Conservation (phyloP, 2,888 invertebrate genomes). For the Xanthia togata region DNA sequence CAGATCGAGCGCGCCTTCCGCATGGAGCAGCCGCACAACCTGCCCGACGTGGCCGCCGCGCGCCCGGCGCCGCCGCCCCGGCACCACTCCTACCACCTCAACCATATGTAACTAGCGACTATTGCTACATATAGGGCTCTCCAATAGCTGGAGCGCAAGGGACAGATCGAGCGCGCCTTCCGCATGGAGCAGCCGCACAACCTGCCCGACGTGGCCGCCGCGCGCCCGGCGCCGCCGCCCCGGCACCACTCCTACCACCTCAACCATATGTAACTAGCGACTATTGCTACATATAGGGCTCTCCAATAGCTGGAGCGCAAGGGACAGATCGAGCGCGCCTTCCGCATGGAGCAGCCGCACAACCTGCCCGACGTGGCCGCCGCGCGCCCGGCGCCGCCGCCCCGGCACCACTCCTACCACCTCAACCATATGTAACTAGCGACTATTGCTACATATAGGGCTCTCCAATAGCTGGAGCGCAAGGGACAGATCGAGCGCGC, state of each 20-base stretch:
- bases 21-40: constrained; percentile 91
- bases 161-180: constrained; percentile 98
- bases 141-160: too few species aligned
- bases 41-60: constrained; percentile 92
- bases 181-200: constrained; percentile 92
- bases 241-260: constrained; percentile 95
- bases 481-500: constrained; percentile 98
- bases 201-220: constrained; percentile 92
- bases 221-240: constrained; percentile 92
- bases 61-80: constrained; percentile 93
- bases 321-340: constrained; percentile 97
- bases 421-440: constrained; percentile 90
- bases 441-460: too few species aligned
- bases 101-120: constrained; percentile 85
- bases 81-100: constrained; percentile 94
- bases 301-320: too few species aligned
- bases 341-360: constrained; percentile 92
- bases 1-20: constrained; percentile 98
- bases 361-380: constrained; percentile 93
- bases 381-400: constrained; percentile 92
- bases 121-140: too few species aligned
- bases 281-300: too few species aligned
- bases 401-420: constrained; percentile 95
- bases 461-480: too few species aligned
- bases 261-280: constrained; percentile 87